Evolutionary conservation across 1,140 invertebrate species (phyloP).

Genomic region (Euura lappo): DNA sequence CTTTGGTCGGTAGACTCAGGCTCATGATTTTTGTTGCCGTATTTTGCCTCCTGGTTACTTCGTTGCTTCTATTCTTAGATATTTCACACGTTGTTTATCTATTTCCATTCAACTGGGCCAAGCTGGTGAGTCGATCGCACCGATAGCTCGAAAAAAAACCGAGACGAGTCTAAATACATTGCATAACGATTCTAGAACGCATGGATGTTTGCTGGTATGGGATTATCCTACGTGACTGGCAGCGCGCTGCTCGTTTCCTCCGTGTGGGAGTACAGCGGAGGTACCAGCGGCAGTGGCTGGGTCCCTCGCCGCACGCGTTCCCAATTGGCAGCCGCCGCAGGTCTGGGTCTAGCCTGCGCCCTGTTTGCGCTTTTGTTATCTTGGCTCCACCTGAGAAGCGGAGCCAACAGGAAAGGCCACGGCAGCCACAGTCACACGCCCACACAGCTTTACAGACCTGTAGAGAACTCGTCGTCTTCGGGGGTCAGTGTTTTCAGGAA

Average conservation of each 20-base stretch:
- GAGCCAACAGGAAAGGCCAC: conserved; percentile 42
- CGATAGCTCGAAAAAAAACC: neutral
- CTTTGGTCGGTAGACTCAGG: conserved; percentile 70
- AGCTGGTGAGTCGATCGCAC: conserved; percentile 69
- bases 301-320: conserved; percentile 55
- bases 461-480: conserved; percentile 57
- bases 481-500: conserved; percentile 41
- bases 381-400: conserved; percentile 50
- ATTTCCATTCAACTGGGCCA: conserved; percentile 84
- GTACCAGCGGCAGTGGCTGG: conserved; percentile 55
- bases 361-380: conserved; percentile 53
- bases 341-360: conserved; percentile 51
- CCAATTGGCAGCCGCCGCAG: conserved; percentile 51
- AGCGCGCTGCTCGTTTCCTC: conserved; percentile 52
- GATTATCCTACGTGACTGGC: conserved; percentile 51
- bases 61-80: conserved; percentile 82
- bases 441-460: conserved; percentile 57
- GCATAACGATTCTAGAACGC: conserved; percentile 47
- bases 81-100: conserved; percentile 80
- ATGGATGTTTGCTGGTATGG: conserved; percentile 56
- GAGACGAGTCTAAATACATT: too few relatives aligned
- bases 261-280: conserved; percentile 54
- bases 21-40: conserved; percentile 82
- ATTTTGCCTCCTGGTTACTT: conserved; percentile 81
- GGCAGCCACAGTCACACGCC: conserved; percentile 45